Evolutionary conservation across 1,140 invertebrate genomes (phyloP).

Genomic region (Calliphora vicina): DNA sequence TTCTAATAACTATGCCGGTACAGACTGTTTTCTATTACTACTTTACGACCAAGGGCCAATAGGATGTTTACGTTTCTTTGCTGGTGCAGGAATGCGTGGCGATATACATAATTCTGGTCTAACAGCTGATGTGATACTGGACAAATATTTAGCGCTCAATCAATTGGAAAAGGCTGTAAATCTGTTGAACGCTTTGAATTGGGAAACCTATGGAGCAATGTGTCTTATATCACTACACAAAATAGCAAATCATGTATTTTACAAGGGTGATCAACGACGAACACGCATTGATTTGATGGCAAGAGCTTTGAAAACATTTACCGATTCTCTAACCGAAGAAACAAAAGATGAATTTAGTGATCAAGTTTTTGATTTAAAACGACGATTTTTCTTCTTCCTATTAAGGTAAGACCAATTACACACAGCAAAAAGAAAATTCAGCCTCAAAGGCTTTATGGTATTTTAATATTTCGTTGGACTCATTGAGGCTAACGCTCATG

Average conservation of each 20-base stretch:
- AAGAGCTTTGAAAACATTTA: conserved; percentile 75
- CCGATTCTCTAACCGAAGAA: conserved; percentile 71
- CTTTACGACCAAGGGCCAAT: conserved; percentile 71
- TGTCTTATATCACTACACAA: conserved; percentile 75
- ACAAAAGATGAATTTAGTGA: conserved; percentile 76
- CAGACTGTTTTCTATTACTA: conserved; percentile 66
- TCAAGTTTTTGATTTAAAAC: conserved; percentile 76
- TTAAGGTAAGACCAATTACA: conserved; percentile 69
- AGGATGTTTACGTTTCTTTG: conserved; percentile 54
- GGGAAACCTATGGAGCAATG: conserved; percentile 74
- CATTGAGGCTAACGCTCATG: too few species aligned
- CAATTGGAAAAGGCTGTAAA: conserved; percentile 76
- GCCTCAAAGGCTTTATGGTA: too few species aligned
- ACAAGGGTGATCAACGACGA: conserved; percentile 65
- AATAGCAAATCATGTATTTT: conserved; percentile 74
- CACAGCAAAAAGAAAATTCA: too few species aligned
- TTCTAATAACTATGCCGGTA: conserved; percentile 63
- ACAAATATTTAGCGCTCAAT: conserved; percentile 72
- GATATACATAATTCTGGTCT: conserved; percentile 64
- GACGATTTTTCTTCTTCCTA: conserved; percentile 81
- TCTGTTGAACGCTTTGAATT: conserved; percentile 73
- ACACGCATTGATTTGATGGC: conserved; percentile 74
- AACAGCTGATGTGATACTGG: conserved; percentile 69
- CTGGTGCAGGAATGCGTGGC: conserved; percentile 55
- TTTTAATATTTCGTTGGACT: too few species aligned